Percentiles rank a stretch among this genome's conserved stretches.
Conservation (phyloP, 2,888 invertebrate species). For the Agrotis segetum region DNA sequence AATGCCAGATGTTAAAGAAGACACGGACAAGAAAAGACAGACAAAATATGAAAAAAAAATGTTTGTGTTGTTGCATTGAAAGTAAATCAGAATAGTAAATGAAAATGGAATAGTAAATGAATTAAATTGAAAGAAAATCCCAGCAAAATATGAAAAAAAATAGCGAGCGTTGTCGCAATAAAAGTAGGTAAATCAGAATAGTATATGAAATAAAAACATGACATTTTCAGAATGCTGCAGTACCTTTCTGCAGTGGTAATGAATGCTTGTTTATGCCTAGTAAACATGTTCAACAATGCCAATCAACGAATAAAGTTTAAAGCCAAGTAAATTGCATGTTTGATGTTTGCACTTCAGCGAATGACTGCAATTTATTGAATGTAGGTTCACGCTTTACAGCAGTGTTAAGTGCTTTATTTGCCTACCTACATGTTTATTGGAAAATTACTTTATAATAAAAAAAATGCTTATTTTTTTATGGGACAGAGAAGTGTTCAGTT, state of each 20-base stretch:
- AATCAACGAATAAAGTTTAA: slow-evolving; percentile 47
- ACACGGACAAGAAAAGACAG: no score
- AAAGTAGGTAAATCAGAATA: not conserved
- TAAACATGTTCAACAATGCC: slow-evolving; percentile 48
- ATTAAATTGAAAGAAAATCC: not conserved
- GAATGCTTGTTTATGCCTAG: slow-evolving; percentile 41
- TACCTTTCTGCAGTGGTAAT: slow-evolving; percentile 40
- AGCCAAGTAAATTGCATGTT: slow-evolving; percentile 43
- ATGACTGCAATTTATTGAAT: slow-evolving; percentile 47
- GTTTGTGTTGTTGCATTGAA: no score
- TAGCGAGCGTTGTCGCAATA: not conserved
- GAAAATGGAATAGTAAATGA: no score
- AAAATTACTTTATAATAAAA: not conserved
- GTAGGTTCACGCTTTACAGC: slow-evolving; percentile 29
- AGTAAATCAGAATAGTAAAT: no score
- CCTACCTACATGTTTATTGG: not conserved
- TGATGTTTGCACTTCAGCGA: slow-evolving; percentile 36
- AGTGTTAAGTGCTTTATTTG: slow-evolving; percentile 29
- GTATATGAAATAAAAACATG: not conserved
- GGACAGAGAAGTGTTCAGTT: not conserved
- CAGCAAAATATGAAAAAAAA: not conserved
- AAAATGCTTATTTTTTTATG: not conserved
- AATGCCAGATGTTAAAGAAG: not conserved
- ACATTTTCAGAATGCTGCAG: slow-evolving; percentile 30
- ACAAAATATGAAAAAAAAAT: no score